Percentiles rank a stretch among this genome's conserved stretches.
phyloP scores from a whole-genome alignment of 2,113 vertebrate species.

The Antechinus flavipes region DNA sequence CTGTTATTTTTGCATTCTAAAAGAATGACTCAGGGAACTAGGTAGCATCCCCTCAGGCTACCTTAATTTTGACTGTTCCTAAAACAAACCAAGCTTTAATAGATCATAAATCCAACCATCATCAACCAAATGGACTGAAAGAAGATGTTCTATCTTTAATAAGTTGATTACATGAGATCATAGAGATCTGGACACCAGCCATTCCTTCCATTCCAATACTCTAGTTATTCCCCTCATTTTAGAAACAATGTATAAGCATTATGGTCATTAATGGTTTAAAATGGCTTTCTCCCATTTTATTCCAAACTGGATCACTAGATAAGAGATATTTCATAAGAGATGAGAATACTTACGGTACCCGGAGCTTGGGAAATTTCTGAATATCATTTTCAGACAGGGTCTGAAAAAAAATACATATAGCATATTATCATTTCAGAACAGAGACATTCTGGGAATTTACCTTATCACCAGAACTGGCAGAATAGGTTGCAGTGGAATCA shows the following conservation, averaged over 20 bases:
- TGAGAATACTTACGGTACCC: conserved; percentile 92
- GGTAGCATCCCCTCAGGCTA: not conserved
- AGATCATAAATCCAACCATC: not conserved
- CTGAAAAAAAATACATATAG: conserved; percentile 84
- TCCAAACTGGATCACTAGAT: not conserved
- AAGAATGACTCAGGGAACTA: not conserved
- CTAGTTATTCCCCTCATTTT: not conserved
- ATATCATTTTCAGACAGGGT: conserved; percentile 95
- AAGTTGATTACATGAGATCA: not conserved
- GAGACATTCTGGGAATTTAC: not conserved
- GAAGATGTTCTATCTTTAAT: not conserved
- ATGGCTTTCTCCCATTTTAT: not conserved
- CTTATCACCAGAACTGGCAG: not conserved
- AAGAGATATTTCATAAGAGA: not conserved
- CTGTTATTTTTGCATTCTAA: not conserved
- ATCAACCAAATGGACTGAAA: not conserved
- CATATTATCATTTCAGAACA: not conserved
- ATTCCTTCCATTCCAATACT: not conserved
- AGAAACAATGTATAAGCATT: not conserved
- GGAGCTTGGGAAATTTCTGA: conserved; percentile 94
- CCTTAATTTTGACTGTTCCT: not conserved
- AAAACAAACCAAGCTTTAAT: not conserved
- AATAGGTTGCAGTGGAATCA: not conserved
- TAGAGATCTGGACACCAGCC: not conserved
- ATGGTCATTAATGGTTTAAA: not conserved